Percentiles rank a stretch among this genome's conserved stretches.
Conservation (phyloP, 2,888 invertebrate genomes). For the Tipula unca region DNA sequence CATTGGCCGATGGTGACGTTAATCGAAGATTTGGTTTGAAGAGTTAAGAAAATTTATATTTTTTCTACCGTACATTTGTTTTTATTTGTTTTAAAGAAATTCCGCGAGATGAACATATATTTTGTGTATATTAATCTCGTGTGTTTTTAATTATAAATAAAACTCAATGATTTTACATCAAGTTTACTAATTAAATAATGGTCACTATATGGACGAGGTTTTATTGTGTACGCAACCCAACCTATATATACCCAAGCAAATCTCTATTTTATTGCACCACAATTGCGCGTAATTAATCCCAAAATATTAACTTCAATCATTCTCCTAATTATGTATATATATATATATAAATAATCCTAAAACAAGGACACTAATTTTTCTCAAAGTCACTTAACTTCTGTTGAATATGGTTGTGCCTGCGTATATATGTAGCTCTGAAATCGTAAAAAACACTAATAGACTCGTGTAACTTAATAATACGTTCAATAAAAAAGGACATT, state of each 20-base stretch:
- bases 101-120: background rate
- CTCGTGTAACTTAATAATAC: background rate
- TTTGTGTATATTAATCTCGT: background rate
- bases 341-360: no score
- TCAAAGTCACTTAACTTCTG: conserved; percentile 14
- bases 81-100: background rate
- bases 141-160: background rate
- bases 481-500: background rate
- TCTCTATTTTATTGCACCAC: background rate
- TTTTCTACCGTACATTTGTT: background rate
- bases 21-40: background rate
- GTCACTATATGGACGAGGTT: background rate
- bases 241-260: no score
- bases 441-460: background rate
- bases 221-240: no score
- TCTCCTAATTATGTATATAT: background rate
- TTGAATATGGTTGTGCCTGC: background rate
- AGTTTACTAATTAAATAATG: background rate
- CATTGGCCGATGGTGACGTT: background rate
- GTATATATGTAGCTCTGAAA: background rate
- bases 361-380: background rate
- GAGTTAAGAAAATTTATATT: background rate
- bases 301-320: conserved; percentile 1
- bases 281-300: background rate
- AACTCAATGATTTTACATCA: background rate